phyloP scores from a whole-genome alignment of 1,140 invertebrate genomes.

The Diabrotica undecimpunctata region DNA sequence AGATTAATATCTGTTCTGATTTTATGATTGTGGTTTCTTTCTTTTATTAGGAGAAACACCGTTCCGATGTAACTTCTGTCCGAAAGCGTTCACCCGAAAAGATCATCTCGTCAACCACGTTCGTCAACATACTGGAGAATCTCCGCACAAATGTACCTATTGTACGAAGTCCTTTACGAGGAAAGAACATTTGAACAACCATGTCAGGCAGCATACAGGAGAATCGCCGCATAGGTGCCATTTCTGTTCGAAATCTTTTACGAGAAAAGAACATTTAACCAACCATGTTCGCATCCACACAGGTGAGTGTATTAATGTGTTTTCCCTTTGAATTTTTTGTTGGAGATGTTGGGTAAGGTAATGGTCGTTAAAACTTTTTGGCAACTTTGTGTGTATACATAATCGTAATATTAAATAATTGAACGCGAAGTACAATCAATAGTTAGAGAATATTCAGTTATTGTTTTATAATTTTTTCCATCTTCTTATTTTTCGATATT shows the following conservation, averaged over 20 bases:
- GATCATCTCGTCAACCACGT: constrained; percentile 69
- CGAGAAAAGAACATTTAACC: constrained; percentile 75
- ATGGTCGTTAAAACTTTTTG: constrained; percentile 6
- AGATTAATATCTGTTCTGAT: too few relatives aligned
- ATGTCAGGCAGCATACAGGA: constrained; percentile 72
- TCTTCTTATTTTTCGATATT: too few relatives aligned
- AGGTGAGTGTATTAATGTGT: constrained; percentile 56
- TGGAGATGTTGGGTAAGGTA: not conserved
- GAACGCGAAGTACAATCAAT: too few relatives aligned
- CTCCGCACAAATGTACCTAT: constrained; percentile 67
- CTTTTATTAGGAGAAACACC: constrained; percentile 32
- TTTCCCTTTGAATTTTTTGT: not conserved
- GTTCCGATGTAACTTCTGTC: constrained; percentile 81
- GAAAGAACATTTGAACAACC: constrained; percentile 88
- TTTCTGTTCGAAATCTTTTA: constrained; percentile 81
- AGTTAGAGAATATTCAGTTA: too few relatives aligned
- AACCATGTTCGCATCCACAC: constrained; percentile 70
- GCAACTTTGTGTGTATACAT: too few relatives aligned
- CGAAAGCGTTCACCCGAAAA: constrained; percentile 83
- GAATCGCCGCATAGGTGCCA: constrained; percentile 79
- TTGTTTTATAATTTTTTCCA: too few relatives aligned
- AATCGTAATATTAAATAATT: too few relatives aligned
- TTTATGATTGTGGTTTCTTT: too few relatives aligned
- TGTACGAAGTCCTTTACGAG: constrained; percentile 82
- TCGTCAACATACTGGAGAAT: constrained; percentile 75